Base-by-base conservation (phyloP, 1,140 invertebrate species). In the Aphelenchoides besseyi region DNA sequence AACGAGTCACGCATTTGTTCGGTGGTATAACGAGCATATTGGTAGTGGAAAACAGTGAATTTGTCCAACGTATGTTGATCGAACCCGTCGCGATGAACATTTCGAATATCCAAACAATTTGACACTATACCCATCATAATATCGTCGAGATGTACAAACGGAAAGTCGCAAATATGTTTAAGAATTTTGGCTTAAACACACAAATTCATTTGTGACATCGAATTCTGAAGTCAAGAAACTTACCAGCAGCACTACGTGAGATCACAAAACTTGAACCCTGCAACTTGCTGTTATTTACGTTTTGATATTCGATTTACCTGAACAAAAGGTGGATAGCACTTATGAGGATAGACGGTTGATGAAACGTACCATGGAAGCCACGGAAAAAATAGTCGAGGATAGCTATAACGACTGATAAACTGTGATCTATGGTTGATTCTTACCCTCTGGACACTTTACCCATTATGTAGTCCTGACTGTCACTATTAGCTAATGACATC, bases 281-380 rank as follows among this genome's bases (percentile, higher is more conserved):
- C 62, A 83, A 55, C n/a, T n/a, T n/a, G n/a, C n/a, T n/a, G n/a
- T 52, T 29, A 26, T 5, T 1, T 32, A n/a, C 9, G 41, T n/a
- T n/a, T n/a, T n/a, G n/a, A n/a, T n/a, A n/a, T n/a, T n/a, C n/a
- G n/a, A 30, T 35, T 74, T 52, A 84, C 82, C 72, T 82, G 82
- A 33, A 82, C 70, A 71, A 84, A 84, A 1, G 76, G 75, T 12
- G 81, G 81, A 70, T 83, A 83, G 29, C 81, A 83, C 35, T 83
- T 74, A 63, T 83, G 70, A 2, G 81, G 79, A 61, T 84, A 83
- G 54, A 74, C 70, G 5, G 68, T 55, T 29, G 70, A 59, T 2
- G 77, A 69, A n/a, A 83, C 82, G 71, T 84, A 77, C 82, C 82
- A 83, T 9, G 79, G 78, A 2, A 83, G 62, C 82, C 83, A 84